phyloP scores from a whole-genome alignment of 2,113 vertebrate species.

The Bos indicus region DNA sequence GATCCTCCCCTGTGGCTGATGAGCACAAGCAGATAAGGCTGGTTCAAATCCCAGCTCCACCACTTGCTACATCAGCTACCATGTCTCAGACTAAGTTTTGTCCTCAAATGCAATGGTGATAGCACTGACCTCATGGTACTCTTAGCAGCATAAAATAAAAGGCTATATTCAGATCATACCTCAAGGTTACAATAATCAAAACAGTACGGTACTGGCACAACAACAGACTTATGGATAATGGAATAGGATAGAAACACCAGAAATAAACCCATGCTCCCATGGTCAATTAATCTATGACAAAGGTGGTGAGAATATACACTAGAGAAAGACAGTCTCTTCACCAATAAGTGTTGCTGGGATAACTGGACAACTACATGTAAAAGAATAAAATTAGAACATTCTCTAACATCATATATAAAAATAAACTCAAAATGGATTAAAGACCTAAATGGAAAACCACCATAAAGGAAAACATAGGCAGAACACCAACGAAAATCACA shows the following conservation, averaged over 20 bases:
- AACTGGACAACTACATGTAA: not conserved
- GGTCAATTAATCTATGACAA: not conserved
- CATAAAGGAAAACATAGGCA: not conserved
- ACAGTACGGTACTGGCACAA: not conserved
- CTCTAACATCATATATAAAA: not conserved
- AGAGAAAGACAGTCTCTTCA: not conserved
- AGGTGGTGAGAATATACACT: not conserved
- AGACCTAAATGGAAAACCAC: not conserved
- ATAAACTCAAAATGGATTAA: not conserved
- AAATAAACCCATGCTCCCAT: not conserved
- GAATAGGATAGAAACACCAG: not conserved
- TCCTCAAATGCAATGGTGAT: not conserved
- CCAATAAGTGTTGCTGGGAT: not conserved
- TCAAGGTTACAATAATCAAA: not conserved
- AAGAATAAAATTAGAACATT: not conserved
- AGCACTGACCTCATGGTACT: not conserved
- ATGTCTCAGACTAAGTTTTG: not conserved
- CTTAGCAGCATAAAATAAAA: not conserved
- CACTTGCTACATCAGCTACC: not conserved
- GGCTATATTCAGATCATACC: not conserved
- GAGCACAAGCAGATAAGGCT: not conserved
- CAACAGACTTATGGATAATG: not conserved
- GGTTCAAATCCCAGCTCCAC: not conserved
- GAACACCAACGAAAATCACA: not conserved
- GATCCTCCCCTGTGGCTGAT: not conserved